Conservation (phyloP, 2,113 vertebrate species). For the Chascanopsetta lugubris region DNA sequence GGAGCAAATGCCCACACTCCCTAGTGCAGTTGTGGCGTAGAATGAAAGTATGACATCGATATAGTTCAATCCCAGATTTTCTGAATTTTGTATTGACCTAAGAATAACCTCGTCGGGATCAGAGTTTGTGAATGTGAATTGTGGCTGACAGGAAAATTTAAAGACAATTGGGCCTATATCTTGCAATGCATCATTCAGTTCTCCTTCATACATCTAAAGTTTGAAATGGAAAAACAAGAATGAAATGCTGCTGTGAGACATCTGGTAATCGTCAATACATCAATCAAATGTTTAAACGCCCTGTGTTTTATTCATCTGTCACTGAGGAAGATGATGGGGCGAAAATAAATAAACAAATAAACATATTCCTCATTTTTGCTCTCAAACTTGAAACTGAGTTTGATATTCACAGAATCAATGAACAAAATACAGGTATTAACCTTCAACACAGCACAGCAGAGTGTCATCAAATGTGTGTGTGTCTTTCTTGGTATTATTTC, state of each 20-base stretch:
- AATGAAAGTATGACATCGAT: too few relatives aligned
- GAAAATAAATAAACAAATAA: slow-evolving; percentile 20
- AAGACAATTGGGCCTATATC: not conserved
- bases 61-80: not conserved
- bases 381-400: slow-evolving; percentile 13
- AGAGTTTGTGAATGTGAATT: not conserved
- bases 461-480: slow-evolving; percentile 1
- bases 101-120: too few relatives aligned
- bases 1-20: too few relatives aligned
- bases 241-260: slow-evolving; percentile 52
- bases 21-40: too few relatives aligned
- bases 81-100: not conserved
- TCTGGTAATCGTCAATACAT: slow-evolving; percentile 66
- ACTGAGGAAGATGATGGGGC: slow-evolving; percentile 45
- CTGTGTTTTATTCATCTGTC: slow-evolving; percentile 74
- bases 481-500: slow-evolving; percentile 3
- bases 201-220: not conserved
- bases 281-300: slow-evolving; percentile 66
- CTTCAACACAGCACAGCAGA: slow-evolving; percentile 17
- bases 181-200: not conserved
- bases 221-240: slow-evolving; percentile 40
- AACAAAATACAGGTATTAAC: slow-evolving; percentile 42
- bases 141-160: not conserved
- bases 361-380: too few relatives aligned
- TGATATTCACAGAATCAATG: slow-evolving; percentile 20